Evolutionary conservation across 2,888 invertebrate species (phyloP).

Genomic region (Mythimna vitellina): DNA sequence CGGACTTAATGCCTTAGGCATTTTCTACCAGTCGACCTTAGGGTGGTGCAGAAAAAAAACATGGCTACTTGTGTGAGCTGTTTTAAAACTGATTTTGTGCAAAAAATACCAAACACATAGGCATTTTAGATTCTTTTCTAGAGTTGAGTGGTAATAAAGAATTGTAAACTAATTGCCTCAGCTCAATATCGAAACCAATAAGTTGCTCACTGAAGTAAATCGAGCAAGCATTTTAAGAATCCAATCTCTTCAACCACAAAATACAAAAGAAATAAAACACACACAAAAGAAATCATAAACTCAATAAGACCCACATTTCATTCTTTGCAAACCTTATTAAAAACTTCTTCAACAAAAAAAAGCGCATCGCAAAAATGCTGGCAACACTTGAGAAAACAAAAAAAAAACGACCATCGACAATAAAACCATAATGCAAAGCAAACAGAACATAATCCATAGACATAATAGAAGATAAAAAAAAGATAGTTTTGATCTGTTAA

Average conservation of each 20-base stretch:
- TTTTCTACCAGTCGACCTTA: too few relatives aligned
- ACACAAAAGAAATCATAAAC: conserved; percentile 42
- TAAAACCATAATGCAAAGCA: conserved; percentile 64
- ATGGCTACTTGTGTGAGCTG: too few relatives aligned
- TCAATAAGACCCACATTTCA: conserved; percentile 19
- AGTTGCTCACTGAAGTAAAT: conserved; percentile 32
- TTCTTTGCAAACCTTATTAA: conserved; percentile 31
- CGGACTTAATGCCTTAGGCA: too few relatives aligned
- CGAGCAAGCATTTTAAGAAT: conserved; percentile 25
- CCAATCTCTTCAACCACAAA: conserved; percentile 7
- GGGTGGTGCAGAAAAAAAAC: too few relatives aligned
- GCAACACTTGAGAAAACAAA: conserved; percentile 69
- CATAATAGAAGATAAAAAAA: conserved; percentile 64
- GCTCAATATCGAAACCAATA: conserved; percentile 12
- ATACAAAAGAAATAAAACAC: conserved; percentile 11
- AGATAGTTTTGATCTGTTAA: conserved; percentile 69
- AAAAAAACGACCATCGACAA: conserved; percentile 58
- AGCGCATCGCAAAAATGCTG: conserved; percentile 42
- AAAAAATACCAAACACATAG: too few relatives aligned
- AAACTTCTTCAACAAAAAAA: conserved; percentile 29
- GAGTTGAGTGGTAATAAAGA: not conserved
- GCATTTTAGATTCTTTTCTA: too few relatives aligned
- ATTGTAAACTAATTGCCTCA: too few relatives aligned
- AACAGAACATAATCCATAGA: conserved; percentile 65
- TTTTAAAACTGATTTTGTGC: too few relatives aligned